Conservation (phyloP, 2,888 invertebrate species). For the Hedya salicella region DNA sequence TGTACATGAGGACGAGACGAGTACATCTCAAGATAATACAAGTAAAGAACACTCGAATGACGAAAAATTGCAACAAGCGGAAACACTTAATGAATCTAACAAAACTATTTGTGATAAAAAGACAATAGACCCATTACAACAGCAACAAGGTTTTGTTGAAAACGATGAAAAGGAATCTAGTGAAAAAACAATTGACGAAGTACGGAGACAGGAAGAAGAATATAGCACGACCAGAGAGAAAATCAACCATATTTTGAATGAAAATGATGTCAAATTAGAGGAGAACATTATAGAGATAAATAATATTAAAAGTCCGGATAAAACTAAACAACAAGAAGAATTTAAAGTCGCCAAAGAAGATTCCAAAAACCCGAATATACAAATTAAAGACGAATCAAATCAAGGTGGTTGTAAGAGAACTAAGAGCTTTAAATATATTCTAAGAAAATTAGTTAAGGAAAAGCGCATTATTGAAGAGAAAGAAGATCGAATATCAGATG, state of each 20-base stretch:
- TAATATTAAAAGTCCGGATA: neutral
- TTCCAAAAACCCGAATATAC: neutral
- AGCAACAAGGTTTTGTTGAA: neutral
- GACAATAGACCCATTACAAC: neutral
- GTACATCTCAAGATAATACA: neutral
- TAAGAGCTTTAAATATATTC: slow-evolving; percentile 22
- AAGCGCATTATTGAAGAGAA: slow-evolving; percentile 15
- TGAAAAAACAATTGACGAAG: neutral
- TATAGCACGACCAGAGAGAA: neutral
- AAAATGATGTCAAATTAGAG: neutral
- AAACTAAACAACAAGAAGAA: neutral
- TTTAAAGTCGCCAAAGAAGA: neutral
- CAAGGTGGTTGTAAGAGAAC: slow-evolving; percentile 2
- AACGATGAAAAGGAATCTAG: neutral
- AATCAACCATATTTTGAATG: neutral
- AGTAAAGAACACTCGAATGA: neutral
- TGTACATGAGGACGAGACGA: neutral
- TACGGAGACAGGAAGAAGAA: neutral
- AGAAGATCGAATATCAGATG: slow-evolving; percentile 18
- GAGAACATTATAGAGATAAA: neutral
- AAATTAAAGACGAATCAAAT: neutral
- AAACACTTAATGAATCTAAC: too few species aligned
- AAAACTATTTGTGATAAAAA: too few species aligned
- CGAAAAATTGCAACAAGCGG: neutral
- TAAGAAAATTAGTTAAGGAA: slow-evolving; percentile 11